Evolutionary conservation across 2,797 vertebrate genomes (phyloP), one percentile per base, ranked within the genome.

Genomic region (Eremophila alpestris): DNA sequence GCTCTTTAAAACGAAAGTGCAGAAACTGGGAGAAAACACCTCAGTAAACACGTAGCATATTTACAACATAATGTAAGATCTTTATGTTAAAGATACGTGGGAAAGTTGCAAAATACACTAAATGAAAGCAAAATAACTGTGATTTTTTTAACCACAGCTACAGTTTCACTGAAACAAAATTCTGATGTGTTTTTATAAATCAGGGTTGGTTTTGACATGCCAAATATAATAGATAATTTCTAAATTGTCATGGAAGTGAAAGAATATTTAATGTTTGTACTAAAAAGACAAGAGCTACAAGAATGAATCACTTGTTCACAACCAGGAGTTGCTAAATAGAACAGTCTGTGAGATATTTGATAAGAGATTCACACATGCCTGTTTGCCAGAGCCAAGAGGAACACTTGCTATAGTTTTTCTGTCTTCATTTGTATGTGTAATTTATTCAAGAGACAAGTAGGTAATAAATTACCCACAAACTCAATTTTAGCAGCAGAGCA

Each of bases 391-490:
- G 91, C 80, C 87, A 93, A 96, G 94, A 96, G 84, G 73, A 94
- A 95, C 60, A 65, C 95, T 95, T 90, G 90, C 45, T 92, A 76
- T 1, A 95, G 73, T 84, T 93, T 60, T 73, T 76, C 79, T 84
- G 73, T 38, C 81, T 92, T 92, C 78, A 73, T 96, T 94, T 95
- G 68, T 95, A 92, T 26, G 26, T 89, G 78, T 89, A 92, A 93
- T 96, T 94, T 96, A 96, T 95, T 96, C 87, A 94, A 56, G 52
- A 94, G 95, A 96, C 70, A 90, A 92, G 94, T 4, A 82, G 84
- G 89, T 54, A 90, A 93, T 89, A 95, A 94, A 96, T 96, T 74
- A 94, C 59, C 85, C 87, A 74, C 81, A 43, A 67, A 76, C 34
- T 64, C 51, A 46, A 89, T 94, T 96, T 87, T 38, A 84, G 85